Conservation (phyloP, 2,113 vertebrate genomes). For the Lates calcarifer region DNA sequence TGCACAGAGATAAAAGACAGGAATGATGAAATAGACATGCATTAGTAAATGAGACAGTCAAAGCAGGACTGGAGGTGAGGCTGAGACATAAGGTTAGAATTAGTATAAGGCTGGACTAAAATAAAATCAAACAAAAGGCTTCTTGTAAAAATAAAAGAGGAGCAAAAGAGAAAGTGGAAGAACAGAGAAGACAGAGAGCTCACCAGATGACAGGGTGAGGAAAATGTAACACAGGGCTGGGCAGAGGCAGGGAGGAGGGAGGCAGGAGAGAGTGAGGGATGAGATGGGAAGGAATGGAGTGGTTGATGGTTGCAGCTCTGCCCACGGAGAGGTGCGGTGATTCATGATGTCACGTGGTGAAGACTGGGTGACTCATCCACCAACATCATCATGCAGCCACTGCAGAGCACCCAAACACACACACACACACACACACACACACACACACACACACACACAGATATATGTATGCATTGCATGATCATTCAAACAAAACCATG, state of each 20-base stretch:
- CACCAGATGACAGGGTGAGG: conserved; percentile 23
- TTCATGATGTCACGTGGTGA: conserved; percentile 83
- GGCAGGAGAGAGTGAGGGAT: conserved; percentile 3
- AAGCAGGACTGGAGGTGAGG: neutral
- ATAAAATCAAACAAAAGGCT: conserved; percentile 15
- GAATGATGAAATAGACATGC: conserved; percentile 1
- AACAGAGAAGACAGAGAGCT: neutral
- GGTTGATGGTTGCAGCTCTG: conserved; percentile 74
- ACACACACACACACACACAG: conserved; percentile 15
- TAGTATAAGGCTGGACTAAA: conserved; percentile 2
- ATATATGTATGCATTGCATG: too few relatives aligned
- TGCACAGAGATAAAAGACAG: neutral
- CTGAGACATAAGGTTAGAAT: neutral
- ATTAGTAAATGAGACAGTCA: neutral
- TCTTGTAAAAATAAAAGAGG: conserved; percentile 25
- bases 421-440: conserved; percentile 43
- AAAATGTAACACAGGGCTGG: conserved; percentile 13
- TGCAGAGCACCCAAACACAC: conserved; percentile 73
- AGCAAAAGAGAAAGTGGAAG: neutral
- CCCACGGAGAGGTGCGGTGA: conserved; percentile 80
- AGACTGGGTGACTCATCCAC: conserved; percentile 83
- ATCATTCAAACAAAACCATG: too few relatives aligned
- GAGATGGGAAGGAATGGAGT: conserved; percentile 17
- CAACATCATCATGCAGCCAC: conserved; percentile 76
- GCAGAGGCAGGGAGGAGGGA: conserved; percentile 1